Percentiles rank a stretch among this genome's conserved stretches.
Evolutionary conservation across 2,113 vertebrate species (phyloP).

Genomic region (Syrrhaptes paradoxus): DNA sequence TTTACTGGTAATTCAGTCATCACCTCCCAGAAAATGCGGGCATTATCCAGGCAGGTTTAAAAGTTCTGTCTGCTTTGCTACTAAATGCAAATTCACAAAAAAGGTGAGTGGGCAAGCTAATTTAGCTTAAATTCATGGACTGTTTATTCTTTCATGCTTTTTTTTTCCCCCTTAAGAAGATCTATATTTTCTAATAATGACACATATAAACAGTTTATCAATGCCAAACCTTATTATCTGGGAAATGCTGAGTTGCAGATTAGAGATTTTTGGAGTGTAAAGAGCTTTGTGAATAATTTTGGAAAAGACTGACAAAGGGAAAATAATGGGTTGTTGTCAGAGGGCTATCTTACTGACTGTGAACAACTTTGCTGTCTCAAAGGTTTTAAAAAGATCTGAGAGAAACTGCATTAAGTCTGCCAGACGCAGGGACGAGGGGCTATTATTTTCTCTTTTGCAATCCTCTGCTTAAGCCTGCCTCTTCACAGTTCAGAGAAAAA

Average conservation of each 20-base stretch:
- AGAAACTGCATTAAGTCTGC: not conserved
- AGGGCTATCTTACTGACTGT: conserved; percentile 27
- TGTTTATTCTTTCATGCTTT: not conserved
- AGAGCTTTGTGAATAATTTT: conserved; percentile 64
- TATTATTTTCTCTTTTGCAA: conserved; percentile 6
- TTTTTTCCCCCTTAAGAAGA: not conserved
- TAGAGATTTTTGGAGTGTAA: not conserved
- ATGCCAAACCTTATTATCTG: conserved; percentile 7
- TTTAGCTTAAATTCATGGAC: not conserved
- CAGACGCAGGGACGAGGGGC: not conserved
- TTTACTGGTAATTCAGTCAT: not conserved
- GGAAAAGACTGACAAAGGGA: conserved; percentile 43
- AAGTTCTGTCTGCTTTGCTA: not conserved
- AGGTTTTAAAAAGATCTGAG: conserved; percentile 36
- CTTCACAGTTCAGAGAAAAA: conserved; percentile 36
- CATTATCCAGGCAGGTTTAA: not conserved
- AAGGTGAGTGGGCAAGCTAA: not conserved
- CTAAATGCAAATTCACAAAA: not conserved
- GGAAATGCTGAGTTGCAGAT: conserved; percentile 32
- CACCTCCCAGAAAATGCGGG: not conserved
- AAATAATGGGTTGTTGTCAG: not conserved
- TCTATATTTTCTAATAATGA: not conserved
- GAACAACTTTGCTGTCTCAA: conserved; percentile 39
- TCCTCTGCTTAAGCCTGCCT: conserved; percentile 8
- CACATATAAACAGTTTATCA: conserved; percentile 3